These are phyloP conservation scores for Eristalis intricaria DNA, from an alignment of 2,888 invertebrate species.

Conservation along the genomic window DNA sequence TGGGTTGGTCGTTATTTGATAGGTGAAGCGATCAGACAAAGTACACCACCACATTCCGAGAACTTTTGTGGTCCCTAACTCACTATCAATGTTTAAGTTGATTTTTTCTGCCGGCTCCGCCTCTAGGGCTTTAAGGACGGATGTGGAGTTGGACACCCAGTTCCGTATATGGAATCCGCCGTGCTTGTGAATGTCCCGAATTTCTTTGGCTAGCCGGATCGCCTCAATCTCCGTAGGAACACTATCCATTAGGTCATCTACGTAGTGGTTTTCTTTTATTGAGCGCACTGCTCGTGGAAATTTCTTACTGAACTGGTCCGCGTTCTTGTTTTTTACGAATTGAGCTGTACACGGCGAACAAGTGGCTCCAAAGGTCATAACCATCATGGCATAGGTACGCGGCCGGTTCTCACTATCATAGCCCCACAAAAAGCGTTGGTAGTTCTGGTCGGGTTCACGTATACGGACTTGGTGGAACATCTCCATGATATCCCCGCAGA, in stretches of 20 bases:
- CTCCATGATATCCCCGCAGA: no score
- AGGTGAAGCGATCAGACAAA: constrained; percentile 31
- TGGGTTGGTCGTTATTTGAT: neutral
- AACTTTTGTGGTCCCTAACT: constrained; percentile 18
- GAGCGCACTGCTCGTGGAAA: neutral
- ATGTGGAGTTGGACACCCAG: constrained; percentile 1
- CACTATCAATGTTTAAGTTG: constrained; percentile 1
- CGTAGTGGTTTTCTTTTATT: no score
- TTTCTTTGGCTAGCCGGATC: constrained; percentile 72
- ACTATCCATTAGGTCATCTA: neutral
- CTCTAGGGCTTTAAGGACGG: no score
- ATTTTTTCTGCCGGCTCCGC: neutral
- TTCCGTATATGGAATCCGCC: neutral
- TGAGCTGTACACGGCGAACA: no score
- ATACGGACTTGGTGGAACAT: no score
- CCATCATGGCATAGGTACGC: no score
- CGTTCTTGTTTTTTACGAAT: neutral
- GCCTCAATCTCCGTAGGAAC: neutral
- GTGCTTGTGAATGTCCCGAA: no score
- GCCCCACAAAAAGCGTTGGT: no score
- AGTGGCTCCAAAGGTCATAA: no score
- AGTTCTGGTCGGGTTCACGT: no score
- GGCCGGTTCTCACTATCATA: no score
- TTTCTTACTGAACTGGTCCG: neutral
- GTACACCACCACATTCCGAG: constrained; percentile 57